These are phyloP conservation scores for Amitus sp. DNA, from an alignment of 2,888 invertebrate species.

Conservation along the genomic window DNA sequence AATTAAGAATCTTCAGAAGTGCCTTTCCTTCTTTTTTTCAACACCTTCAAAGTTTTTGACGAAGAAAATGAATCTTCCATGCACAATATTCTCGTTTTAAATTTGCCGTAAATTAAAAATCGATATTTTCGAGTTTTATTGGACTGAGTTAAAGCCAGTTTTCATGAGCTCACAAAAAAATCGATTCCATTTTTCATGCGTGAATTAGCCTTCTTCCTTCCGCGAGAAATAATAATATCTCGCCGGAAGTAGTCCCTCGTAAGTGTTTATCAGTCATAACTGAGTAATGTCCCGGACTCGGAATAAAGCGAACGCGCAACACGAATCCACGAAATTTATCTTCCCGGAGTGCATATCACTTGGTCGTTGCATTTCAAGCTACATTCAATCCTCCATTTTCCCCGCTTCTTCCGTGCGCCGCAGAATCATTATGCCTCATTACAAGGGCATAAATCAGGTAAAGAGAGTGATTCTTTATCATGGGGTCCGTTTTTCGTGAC, in stretches of 20 bases:
- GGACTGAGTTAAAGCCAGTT: no score
- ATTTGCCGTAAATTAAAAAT: no score
- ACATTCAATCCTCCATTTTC: slow-evolving; percentile 21
- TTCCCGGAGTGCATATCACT: slow-evolving; percentile 22
- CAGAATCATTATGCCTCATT: slow-evolving; percentile 35
- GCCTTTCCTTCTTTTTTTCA: no score
- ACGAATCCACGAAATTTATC: slow-evolving; percentile 11
- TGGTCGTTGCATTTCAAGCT: slow-evolving; percentile 15
- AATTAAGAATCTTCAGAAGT: no score
- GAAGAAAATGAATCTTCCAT: no score
- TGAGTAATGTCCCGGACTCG: slow-evolving; percentile 14
- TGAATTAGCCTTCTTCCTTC: neutral
- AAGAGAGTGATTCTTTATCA: slow-evolving; percentile 24
- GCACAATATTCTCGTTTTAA: no score
- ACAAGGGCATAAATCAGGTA: slow-evolving; percentile 30
- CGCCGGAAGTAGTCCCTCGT: neutral
- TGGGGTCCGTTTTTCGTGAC: slow-evolving; percentile 27
- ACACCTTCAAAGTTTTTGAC: no score
- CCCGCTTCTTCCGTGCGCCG: slow-evolving; percentile 29
- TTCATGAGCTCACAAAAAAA: no score
- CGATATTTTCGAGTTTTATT: no score
- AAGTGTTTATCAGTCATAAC: slow-evolving; percentile 7
- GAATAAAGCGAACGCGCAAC: slow-evolving; percentile 16
- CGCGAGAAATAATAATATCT: neutral
- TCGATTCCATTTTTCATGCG: neutral